Base-by-base conservation (phyloP, 2,888 invertebrate species). In the Lithophane semibrunnea region DNA sequence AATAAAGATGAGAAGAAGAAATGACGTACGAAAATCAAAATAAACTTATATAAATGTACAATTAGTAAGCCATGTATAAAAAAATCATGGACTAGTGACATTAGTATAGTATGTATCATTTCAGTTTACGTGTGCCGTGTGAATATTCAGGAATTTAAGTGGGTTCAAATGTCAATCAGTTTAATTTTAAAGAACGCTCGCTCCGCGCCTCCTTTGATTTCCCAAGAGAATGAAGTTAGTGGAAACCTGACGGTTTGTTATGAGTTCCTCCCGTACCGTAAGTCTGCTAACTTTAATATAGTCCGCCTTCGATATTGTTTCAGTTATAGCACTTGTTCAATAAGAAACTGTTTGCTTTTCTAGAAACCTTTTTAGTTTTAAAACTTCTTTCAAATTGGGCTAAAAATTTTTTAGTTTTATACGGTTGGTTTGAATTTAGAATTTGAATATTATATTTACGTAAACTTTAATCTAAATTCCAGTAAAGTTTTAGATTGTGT, bases 181-280 rank as follows among this genome's bases (percentile, higher is more conserved):
- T 89, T 88, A 91, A 91, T 91, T 92, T 92, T 90, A 92, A 79
- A 90, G 91, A 92, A 90, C 73, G 73, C 73, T 77, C 75, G 76
- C 85, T 87, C 75, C 79, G 82, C 77, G 74, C 80, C 84, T 85
- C 74, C 86, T 89, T 89, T 91, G 92, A 93, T 93, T 93, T 94
- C 93, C 94, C 94, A 75, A 58, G 92, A 90, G 93, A 18, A 60
- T 65, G 47, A 83, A 90, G 88, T 90, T 89, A 88, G 85, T 82
- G 70, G 83, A 86, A 89, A 90, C 88, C 89, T 90, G 88, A 87
- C 86, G 90, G 88, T 87, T 85, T 90, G 88, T 90, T 90, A 88
- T 88, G 82, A 90, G 79, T 88, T 86, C 65, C 71, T 74, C 60
- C 56, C 44, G 63, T 56, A 71, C 54, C 70, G 18, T 52, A 77